Percentiles rank a stretch among this genome's conserved stretches.
Evolutionary conservation across 2,113 vertebrate species (phyloP).

Genomic region (Psettodes erumei): DNA sequence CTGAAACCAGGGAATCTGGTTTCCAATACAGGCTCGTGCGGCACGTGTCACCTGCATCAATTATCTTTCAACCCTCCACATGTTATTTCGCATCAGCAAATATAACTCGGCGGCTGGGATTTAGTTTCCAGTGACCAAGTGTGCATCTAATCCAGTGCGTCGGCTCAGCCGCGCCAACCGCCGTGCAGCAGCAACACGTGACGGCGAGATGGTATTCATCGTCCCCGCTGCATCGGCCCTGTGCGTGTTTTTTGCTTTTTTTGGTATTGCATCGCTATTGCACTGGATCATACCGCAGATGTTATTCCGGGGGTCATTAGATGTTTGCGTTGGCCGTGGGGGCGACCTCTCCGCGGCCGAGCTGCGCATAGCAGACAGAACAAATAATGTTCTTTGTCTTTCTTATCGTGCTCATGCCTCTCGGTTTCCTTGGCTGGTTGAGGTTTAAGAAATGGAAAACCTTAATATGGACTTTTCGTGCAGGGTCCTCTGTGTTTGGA

Average conservation of each 20-base stretch:
- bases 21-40: slow-evolving; percentile 33
- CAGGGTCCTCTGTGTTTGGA: neutral
- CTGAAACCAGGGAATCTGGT: slow-evolving; percentile 11
- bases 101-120: slow-evolving; percentile 40
- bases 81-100: slow-evolving; percentile 35
- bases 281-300: slow-evolving; percentile 59
- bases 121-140: slow-evolving; percentile 44
- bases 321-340: slow-evolving; percentile 58
- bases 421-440: slow-evolving; percentile 47
- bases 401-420: slow-evolving; percentile 41
- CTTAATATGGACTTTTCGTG: slow-evolving; percentile 8
- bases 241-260: slow-evolving; percentile 28
- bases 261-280: slow-evolving; percentile 30
- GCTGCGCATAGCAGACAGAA: slow-evolving; percentile 44
- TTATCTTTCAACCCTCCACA: slow-evolving; percentile 27
- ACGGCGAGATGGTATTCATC: slow-evolving; percentile 32
- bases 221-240: slow-evolving; percentile 25
- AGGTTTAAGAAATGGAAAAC: slow-evolving; percentile 36
- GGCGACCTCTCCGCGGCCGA: slow-evolving; percentile 24
- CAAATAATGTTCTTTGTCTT: slow-evolving; percentile 56
- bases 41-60: slow-evolving; percentile 7
- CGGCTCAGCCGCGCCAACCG: slow-evolving; percentile 36
- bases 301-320: slow-evolving; percentile 50
- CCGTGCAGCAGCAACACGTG: neutral
- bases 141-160: slow-evolving; percentile 28